Conservation (phyloP, 2,797 vertebrate species). For the Coranthus polyacanthus region DNA sequence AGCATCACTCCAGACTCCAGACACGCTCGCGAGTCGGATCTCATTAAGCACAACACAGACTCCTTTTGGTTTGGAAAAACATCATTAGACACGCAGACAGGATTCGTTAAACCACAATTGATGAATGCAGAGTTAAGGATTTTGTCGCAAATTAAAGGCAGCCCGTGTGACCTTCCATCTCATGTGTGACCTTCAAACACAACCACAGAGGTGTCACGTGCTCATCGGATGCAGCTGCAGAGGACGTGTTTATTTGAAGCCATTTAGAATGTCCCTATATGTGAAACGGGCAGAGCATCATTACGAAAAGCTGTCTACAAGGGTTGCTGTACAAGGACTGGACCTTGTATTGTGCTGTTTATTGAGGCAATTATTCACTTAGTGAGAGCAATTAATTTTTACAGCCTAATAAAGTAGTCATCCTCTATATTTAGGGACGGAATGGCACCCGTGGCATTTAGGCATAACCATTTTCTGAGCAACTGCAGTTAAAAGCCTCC, state of each 20-base stretch:
- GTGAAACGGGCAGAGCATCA: not conserved
- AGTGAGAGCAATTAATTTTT: not conserved
- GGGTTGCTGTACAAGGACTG: slow-evolving; percentile 1
- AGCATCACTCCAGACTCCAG: slow-evolving; percentile 40
- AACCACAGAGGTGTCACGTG: not conserved
- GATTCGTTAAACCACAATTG: not conserved
- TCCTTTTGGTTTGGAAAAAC: slow-evolving; percentile 15
- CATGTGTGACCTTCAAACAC: slow-evolving; percentile 31
- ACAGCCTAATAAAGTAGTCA: not conserved
- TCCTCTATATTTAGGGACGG: not conserved
- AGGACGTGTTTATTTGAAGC: too few species aligned
- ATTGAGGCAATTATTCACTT: not conserved
- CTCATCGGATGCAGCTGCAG: not conserved
- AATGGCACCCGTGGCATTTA: not conserved
- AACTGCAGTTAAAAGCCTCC: not conserved
- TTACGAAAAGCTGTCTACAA: slow-evolving; percentile 10
- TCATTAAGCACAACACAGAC: slow-evolving; percentile 24
- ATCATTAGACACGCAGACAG: not conserved
- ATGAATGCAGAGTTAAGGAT: not conserved
- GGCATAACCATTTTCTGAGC: not conserved
- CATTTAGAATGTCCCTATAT: not conserved
- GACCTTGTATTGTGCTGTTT: not conserved
- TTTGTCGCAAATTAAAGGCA: not conserved
- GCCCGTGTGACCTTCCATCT: slow-evolving; percentile 14
- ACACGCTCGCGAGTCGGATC: slow-evolving; percentile 33